Evolutionary conservation across 2,888 invertebrate genomes (phyloP), one percentile per base, ranked within the genome.

Genomic region (Actias luna): DNA sequence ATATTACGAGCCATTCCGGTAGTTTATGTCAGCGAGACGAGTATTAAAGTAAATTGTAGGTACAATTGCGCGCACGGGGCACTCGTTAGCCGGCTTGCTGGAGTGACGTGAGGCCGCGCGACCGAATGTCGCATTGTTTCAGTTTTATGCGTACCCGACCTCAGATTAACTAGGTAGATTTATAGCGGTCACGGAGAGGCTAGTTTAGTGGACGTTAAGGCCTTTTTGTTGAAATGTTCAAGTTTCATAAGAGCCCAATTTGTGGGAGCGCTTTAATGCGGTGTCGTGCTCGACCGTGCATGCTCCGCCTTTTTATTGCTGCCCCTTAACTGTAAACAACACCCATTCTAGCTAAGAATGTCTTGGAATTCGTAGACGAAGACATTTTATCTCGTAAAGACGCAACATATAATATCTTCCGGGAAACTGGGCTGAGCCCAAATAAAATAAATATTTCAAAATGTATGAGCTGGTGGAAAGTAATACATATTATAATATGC

Each of bases 251-350:
- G 85, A 86, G 87, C 80, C 88, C 88, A 89, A 90, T 89, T 92
- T 90, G 90, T 89, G 84, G 78, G 80, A 80, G 81, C 80, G 76
- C 82, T 86, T n/a, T 88, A 85, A 86, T 87, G 89, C 80, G 78
- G 78, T 84, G 88, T 88, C 89, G 88, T 89, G 89, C 83, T 72
- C 79, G 76, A 73, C 77, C 85, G 85, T 85, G 85, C 85, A 85
- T 86, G 89, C 87, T 82, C 89, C 89, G 89, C 89, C 89, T 90
- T 89, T 91, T 91, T 92, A 89, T 91, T 86, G 77, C 89, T 89
- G 89, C 88, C 89, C 87, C 89, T 84, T 89, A 88, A 89, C 89
- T 87, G 89, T 89, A 87, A 83, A 90, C 87, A 85, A 89, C 90
- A 89, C 90, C 91, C 90, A 92, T 89, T 87, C 82, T 80, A 71